phyloP scores from a whole-genome alignment of 2,113 vertebrate species.

The Ceuthmochares aereus region DNA sequence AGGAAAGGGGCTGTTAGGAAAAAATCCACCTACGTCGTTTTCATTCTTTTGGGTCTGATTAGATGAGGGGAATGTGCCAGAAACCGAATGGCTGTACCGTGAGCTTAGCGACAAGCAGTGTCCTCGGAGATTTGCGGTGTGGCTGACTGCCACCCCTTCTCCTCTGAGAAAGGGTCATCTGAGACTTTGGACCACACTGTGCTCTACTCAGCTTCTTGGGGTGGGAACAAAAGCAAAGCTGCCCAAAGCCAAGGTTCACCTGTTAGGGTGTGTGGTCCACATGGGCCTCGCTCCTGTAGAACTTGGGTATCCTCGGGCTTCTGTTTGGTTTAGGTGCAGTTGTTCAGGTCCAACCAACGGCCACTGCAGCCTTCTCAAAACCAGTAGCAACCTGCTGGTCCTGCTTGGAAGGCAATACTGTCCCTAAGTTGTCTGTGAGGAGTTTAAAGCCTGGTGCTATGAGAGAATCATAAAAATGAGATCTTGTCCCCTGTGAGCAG shows the following conservation, averaged over 20 bases:
- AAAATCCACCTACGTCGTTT: background rate
- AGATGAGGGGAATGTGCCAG: background rate
- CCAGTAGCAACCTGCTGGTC: fast-evolving
- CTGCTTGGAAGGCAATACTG: background rate
- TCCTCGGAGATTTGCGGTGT: background rate
- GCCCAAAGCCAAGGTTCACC: background rate
- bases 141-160: background rate
- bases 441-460: background rate
- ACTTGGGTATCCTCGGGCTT: background rate
- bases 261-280: background rate
- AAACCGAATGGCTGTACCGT: background rate
- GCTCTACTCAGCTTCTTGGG: background rate
- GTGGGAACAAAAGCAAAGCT: background rate
- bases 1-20: background rate
- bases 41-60: background rate
- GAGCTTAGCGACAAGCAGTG: fast-evolving
- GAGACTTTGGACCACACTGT: background rate
- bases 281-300: background rate
- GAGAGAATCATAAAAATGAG: fast-evolving
- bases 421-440: background rate
- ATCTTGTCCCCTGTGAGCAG: background rate
- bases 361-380: background rate
- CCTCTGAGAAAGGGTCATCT: background rate
- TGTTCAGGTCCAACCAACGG: background rate
- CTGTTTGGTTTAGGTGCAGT: background rate